Base-by-base conservation (phyloP, 1,140 invertebrate genomes). In the Plutomurus gul region DNA sequence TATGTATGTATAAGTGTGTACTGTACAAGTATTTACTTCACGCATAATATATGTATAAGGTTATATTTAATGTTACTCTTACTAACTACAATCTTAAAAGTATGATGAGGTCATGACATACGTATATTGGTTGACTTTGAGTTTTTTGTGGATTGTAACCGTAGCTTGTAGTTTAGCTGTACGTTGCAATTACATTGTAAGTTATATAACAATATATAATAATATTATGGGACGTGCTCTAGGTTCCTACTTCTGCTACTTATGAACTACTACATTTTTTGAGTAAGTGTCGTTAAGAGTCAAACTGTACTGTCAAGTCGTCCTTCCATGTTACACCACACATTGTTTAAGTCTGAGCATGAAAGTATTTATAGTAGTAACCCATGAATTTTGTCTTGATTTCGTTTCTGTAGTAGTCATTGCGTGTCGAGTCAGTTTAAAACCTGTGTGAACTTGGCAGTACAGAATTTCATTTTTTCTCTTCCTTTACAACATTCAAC, bases 61-160 rank as follows among this genome's bases (percentile, higher is more conserved):
- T n/a, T n/a, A 43, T 43, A 7, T 43, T 43, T 2, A 13, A 43
- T 43, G 10, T 3, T 43, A 43, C n/a, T 43, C 11, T 49, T 49
- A 18, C 13, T 49, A 49, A 33, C n/a, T 46, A 30, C 43, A 65
- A 6, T 39, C 56, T 25, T 80, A 77, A 49, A n/a, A n/a, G n/a
- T 33, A 72, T 79, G 51, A 75, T 82, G 81, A 82, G 78, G 81
- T 82, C 81, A 78, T 49, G 40, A 56, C 76, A 75, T 82, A 82
- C 81, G 81, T 82, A 82, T 82, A 82, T 82, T 78, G 76, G 81
- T 82, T 82, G 56, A 65, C 56, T 65, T 65, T 18, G 47, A 51
- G 47, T 51, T 65, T n/a, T n/a, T 65, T 65, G 56, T 65, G 27
- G 47, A 65, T 65, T 65, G 56, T 65, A 65, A 30, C 56, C 20